These are phyloP conservation scores for Liolophura sinensis DNA, from an alignment of 1,140 invertebrate species.

Conservation along the genomic window DNA sequence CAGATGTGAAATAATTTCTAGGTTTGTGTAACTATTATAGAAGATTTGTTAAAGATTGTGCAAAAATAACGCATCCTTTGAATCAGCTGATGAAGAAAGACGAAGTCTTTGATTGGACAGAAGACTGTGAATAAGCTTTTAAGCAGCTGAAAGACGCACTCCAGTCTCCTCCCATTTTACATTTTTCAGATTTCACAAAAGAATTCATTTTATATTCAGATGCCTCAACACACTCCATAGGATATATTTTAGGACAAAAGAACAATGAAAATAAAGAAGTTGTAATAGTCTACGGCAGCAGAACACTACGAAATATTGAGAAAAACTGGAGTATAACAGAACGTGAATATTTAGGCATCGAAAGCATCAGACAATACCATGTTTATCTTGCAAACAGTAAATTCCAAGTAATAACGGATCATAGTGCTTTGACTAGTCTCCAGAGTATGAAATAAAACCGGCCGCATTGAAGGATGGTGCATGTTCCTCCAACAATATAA, in stretches of 20 bases:
- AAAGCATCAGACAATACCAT: slow-evolving; percentile 12
- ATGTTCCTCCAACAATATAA: slow-evolving; percentile 14
- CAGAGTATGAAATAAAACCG: too few relatives aligned
- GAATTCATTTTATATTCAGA: slow-evolving; percentile 15
- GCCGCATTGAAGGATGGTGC: slow-evolving; percentile 9
- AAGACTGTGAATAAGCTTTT: too few relatives aligned
- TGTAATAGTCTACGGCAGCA: slow-evolving; percentile 19
- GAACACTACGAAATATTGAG: slow-evolving; percentile 8
- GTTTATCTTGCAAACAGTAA: slow-evolving; percentile 15
- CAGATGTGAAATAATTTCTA: slow-evolving; percentile 5
- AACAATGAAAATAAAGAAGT: slow-evolving; percentile 9
- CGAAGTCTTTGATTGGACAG: too few relatives aligned
- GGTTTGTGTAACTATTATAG: too few relatives aligned
- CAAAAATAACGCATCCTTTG: too few relatives aligned
- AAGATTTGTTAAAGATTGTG: too few relatives aligned
- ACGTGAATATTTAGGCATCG: too few relatives aligned
- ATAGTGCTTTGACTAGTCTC: slow-evolving; percentile 16
- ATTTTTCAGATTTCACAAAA: background rate
- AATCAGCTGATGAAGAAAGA: too few relatives aligned
- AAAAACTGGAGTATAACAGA: slow-evolving; percentile 13
- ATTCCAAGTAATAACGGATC: too few relatives aligned
- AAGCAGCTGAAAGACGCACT: too few relatives aligned
- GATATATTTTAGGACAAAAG: slow-evolving; percentile 13
- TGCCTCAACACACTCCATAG: slow-evolving; percentile 13
- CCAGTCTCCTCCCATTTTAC: background rate